phyloP scores from a whole-genome alignment of 53 echinoderm and acorn worm species.

The Holothuria leucospilota region DNA sequence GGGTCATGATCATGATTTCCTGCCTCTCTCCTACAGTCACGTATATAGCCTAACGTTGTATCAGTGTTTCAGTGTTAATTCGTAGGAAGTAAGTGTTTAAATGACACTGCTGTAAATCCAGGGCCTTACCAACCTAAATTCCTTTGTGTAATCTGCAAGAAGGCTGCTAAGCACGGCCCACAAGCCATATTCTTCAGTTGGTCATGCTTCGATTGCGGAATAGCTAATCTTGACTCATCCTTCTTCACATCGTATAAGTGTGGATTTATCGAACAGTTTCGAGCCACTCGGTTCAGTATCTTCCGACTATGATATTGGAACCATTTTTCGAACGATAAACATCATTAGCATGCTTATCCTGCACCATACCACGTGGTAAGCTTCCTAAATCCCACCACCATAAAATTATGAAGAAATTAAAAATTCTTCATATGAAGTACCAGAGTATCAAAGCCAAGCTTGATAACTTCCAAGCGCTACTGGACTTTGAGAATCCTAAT shows the following conservation, averaged over 20 bases:
- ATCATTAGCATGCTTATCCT: no score
- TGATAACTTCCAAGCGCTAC: neutral
- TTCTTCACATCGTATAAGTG: neutral
- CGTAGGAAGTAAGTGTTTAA: no score
- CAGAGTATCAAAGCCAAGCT: conserved; percentile 15
- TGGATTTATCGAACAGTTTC: neutral
- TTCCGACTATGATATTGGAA: neutral
- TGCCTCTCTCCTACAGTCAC: no score
- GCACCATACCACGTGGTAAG: no score
- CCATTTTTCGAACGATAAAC: no score
- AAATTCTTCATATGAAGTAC: neutral
- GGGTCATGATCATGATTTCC: no score
- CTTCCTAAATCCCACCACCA: neutral
- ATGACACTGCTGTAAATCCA: no score
- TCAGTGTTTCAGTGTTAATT: no score
- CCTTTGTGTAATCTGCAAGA: neutral
- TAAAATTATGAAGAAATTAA: neutral
- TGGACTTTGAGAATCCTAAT: neutral
- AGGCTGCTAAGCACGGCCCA: neutral
- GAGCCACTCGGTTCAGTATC: no score
- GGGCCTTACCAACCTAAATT: no score
- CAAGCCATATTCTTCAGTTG: neutral
- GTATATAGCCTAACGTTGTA: no score
- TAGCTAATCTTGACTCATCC: neutral
- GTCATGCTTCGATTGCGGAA: neutral